phyloP scores from a whole-genome alignment of 2,113 vertebrate species.

The Halcyon malimbica region DNA sequence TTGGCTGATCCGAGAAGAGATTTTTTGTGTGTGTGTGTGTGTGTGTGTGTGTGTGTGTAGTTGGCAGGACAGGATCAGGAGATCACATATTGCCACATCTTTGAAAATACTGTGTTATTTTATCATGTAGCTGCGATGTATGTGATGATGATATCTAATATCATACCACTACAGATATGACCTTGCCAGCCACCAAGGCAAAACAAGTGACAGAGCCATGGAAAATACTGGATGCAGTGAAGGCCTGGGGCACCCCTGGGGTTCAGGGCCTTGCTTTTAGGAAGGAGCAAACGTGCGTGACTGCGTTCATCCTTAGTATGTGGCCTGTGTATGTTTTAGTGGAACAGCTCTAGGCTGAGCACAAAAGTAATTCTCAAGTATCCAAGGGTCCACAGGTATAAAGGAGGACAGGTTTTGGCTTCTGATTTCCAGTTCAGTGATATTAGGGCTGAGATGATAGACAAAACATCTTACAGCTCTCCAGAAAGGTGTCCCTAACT shows the following conservation, averaged over 20 bases:
- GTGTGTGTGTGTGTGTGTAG: no score
- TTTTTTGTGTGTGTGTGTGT: no score
- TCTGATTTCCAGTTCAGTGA: background rate
- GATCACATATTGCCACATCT: background rate
- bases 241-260: background rate
- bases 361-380: background rate
- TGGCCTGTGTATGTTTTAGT: background rate
- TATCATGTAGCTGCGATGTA: background rate
- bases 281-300: background rate
- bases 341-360: background rate
- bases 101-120: background rate
- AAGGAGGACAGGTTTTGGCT: background rate
- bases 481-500: background rate
- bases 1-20: background rate
- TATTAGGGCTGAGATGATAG: background rate
- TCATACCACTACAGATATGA: background rate
- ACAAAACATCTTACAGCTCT: background rate
- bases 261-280: background rate
- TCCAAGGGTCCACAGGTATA: background rate
- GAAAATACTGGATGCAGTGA: background rate
- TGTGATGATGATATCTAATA: fast-evolving
- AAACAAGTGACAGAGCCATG: background rate
- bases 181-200: background rate
- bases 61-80: background rate
- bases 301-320: background rate